phyloP scores from a whole-genome alignment of 2,797 vertebrate species.

The Channa striata region DNA sequence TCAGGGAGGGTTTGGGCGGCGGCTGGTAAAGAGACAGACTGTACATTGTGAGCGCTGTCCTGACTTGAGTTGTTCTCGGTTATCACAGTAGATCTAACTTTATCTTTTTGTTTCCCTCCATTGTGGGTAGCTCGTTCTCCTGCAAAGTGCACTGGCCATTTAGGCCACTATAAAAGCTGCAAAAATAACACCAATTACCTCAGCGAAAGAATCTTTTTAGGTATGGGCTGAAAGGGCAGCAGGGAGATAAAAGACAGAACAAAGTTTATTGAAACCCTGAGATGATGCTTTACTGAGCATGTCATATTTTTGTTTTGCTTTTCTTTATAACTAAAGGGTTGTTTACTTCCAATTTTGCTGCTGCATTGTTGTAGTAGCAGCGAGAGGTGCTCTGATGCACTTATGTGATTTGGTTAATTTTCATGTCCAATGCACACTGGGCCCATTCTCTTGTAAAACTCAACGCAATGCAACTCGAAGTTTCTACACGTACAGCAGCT shows the following conservation, averaged over 20 bases:
- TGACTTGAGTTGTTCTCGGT: conserved; percentile 46
- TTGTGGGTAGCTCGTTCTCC: conserved; percentile 8
- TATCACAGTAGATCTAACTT: conserved; percentile 39
- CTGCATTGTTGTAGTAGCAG: not conserved
- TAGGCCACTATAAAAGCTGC: conserved; percentile 28
- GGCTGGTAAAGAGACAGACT: conserved; percentile 31
- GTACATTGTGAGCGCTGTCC: conserved; percentile 28
- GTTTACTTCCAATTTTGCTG: not conserved
- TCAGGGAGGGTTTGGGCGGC: not conserved
- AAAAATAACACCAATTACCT: conserved; percentile 52
- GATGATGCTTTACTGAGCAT: conserved; percentile 15
- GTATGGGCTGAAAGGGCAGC: not conserved
- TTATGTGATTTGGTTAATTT: not conserved
- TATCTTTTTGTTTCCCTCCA: not conserved
- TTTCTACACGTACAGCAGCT: not conserved
- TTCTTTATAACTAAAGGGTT: conserved; percentile 21
- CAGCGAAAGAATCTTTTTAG: conserved; percentile 15
- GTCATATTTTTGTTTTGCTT: conserved; percentile 6
- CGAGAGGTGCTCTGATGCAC: not conserved
- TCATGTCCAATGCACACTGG: not conserved
- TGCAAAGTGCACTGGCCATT: conserved; percentile 13
- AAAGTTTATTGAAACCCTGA: conserved; percentile 1
- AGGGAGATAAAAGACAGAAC: conserved; percentile 11
- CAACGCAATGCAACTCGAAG: not conserved
- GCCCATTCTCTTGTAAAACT: not conserved